Base-by-base conservation (phyloP, 2,797 vertebrate species). In the Brotula barbata region DNA sequence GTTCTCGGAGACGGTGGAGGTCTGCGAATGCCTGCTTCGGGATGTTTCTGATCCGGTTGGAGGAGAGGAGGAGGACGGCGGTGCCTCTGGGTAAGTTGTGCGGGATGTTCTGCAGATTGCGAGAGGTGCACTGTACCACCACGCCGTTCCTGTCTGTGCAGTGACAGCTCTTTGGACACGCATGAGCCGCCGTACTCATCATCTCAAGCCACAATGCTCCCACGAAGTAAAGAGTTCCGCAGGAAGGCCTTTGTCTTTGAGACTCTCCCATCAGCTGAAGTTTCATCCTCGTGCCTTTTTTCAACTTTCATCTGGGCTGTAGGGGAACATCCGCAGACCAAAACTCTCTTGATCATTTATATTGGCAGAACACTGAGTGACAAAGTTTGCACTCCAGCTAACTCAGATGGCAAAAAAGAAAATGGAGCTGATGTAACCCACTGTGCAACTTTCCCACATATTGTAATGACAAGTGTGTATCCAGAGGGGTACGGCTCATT, bases 121-220 rank as follows among this genome's bases (percentile, higher is more conserved):
- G 94, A 1, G 95, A 95, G 80, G 93, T 93, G 85, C 95, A 96
- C 78, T 92, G 95, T 85, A 98, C 91, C 85, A 95, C 90, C 80
- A 93, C 83, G 45, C 91, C 93, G 58, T 89, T 92, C 1, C 92
- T 90, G 71, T 88, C 94, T 36, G 93, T 87, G 86, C 94, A 96
- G 74, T 93, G 84, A 77, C 95, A 98, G 89, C 87, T 88, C 84
- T 92, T 92, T 0, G 95, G 95, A 68, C 89, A 91, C 8, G 80
- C 54, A 0, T 8, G 11, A 1, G 36, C 61, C 0, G 46, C 23
- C 65, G 45, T 44, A 0, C 44, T 21, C 39, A 54, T 43, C 1
- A 23, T 61, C 42, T 83, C 53, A 16, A 84, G 45, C 69, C 81
- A 68, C 40, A 82, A 2, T 1, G 68, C 49, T 45, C 63, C 63